Evolutionary conservation across 2,113 vertebrate genomes (phyloP).

Genomic region (Corvus hawaiiensis): DNA sequence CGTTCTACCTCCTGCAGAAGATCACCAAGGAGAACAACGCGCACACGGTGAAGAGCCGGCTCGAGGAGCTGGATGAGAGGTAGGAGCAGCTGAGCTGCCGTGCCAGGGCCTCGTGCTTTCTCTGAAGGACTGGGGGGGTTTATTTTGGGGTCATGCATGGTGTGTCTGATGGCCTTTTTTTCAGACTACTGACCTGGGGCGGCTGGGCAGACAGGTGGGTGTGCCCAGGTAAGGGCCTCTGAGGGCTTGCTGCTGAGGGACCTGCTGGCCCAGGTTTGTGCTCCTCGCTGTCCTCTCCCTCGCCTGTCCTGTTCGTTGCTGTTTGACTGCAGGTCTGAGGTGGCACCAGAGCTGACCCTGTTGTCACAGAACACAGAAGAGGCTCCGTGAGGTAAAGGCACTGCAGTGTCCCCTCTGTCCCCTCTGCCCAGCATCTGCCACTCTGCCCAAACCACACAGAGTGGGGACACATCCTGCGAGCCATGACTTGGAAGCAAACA

Average conservation of each 20-base stretch:
- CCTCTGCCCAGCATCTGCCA: slow-evolving; percentile 1
- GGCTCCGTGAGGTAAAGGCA: slow-evolving; percentile 66
- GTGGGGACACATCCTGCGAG: neutral
- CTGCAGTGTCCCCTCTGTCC: neutral
- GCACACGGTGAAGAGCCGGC: slow-evolving; percentile 88
- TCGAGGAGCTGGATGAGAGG: slow-evolving; percentile 97
- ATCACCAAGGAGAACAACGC: slow-evolving; percentile 92
- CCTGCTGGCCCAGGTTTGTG: slow-evolving; percentile 32
- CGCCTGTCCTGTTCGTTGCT: slow-evolving; percentile 17
- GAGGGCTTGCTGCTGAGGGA: neutral
- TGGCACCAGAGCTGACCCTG: slow-evolving; percentile 60
- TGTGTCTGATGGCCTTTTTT: slow-evolving; percentile 60
- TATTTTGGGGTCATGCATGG: neutral
- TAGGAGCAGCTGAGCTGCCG: slow-evolving; percentile 53
- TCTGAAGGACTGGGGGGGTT: neutral
- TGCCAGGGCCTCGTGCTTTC: neutral
- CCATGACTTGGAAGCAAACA: neutral
- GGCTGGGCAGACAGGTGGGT: slow-evolving; percentile 43
- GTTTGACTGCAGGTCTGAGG: slow-evolving; percentile 70
- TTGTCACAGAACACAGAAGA: slow-evolving; percentile 62
- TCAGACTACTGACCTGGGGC: slow-evolving; percentile 43
- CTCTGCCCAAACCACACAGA: neutral
- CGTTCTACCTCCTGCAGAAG: slow-evolving; percentile 97
- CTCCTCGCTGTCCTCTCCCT: slow-evolving; percentile 23
- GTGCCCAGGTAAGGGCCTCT: slow-evolving; percentile 28